These are phyloP conservation scores for Nasonovia ribisnigri DNA, from an alignment of 2,888 invertebrate species.

Conservation along the genomic window DNA sequence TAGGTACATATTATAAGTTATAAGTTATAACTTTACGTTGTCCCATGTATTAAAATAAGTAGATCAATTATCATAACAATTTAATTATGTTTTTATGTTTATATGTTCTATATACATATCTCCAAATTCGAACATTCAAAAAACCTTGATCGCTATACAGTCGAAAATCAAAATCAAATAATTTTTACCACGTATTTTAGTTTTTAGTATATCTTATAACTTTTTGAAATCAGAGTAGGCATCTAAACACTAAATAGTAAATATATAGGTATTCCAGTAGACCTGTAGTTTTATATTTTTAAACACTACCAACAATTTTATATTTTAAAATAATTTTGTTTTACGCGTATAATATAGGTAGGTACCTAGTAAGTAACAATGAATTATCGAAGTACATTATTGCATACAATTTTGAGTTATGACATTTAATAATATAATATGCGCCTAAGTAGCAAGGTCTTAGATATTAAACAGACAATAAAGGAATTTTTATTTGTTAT, in stretches of 20 bases:
- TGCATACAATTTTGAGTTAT: not conserved
- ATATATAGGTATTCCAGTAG: not conserved
- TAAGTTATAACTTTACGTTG: not conserved
- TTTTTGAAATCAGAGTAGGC: not conserved
- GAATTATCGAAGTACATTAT: not conserved
- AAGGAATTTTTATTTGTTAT: not conserved
- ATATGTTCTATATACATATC: too few species aligned
- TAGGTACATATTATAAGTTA: too few species aligned
- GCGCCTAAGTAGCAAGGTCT: not conserved
- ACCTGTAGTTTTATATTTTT: not conserved
- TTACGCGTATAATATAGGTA: not conserved
- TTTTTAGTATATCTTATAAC: not conserved
- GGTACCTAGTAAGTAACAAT: not conserved
- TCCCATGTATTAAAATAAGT: not conserved
- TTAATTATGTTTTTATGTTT: too few species aligned
- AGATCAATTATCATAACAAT: not conserved
- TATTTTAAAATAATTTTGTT: not conserved
- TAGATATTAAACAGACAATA: not conserved
- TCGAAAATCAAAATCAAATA: not conserved
- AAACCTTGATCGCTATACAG: not conserved
- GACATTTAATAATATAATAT: not conserved
- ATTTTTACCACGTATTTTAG: not conserved
- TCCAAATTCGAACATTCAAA: not conserved
- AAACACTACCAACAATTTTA: not conserved
- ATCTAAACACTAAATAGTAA: not conserved